phyloP scores from a whole-genome alignment of 2,797 vertebrate species.

The Chaunax sp. region DNA sequence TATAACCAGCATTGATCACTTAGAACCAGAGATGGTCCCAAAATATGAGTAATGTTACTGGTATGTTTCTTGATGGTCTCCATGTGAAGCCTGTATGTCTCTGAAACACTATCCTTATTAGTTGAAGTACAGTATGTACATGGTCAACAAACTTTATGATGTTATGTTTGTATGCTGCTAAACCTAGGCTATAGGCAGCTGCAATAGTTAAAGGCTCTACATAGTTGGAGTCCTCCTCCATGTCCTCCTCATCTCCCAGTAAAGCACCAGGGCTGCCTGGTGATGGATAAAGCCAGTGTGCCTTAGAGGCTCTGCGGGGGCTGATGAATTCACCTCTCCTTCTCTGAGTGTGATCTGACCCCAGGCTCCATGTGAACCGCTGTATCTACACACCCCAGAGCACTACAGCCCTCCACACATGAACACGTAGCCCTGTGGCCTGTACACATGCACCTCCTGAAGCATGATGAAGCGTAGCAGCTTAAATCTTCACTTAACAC shows the following conservation, averaged over 20 bases:
- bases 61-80: too few species aligned
- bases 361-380: conserved; percentile 53
- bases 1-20: too few species aligned
- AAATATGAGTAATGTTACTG: too few species aligned
- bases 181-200: too few species aligned
- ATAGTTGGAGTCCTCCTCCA: conserved; percentile 30
- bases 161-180: too few species aligned
- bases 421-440: conserved; percentile 41
- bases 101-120: too few species aligned
- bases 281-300: conserved; percentile 64
- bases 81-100: too few species aligned
- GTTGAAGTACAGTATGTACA: too few species aligned
- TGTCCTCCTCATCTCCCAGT: conserved; percentile 20
- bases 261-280: conserved; percentile 38
- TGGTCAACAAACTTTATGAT: too few species aligned
- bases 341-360: conserved; percentile 57
- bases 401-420: conserved; percentile 8
- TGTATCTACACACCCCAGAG: conserved; percentile 42
- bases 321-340: conserved; percentile 69
- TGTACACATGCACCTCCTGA: conserved; percentile 34
- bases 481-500: conserved; percentile 45
- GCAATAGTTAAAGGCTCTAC: conserved; percentile 18
- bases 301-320: conserved; percentile 56
- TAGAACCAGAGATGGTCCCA: too few species aligned
- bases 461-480: not conserved